Conservation (phyloP, 2,888 invertebrate genomes). For the Philopedon plagiatum region DNA sequence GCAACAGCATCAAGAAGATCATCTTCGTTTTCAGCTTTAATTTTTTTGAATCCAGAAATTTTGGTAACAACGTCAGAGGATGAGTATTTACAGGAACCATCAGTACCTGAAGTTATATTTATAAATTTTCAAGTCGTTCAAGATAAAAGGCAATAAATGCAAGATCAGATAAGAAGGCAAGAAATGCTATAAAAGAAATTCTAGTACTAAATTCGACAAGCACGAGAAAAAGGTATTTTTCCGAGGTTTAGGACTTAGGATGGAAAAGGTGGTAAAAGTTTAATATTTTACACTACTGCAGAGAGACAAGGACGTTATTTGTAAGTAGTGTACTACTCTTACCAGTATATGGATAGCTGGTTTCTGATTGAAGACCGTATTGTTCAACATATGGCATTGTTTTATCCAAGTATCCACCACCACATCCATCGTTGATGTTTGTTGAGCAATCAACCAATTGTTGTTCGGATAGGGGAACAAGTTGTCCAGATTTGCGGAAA, state of each 20-base stretch:
- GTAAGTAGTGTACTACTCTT: too few species aligned
- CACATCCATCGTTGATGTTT: conserved; percentile 37
- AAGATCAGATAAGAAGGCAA: too few species aligned
- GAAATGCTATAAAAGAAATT: too few species aligned
- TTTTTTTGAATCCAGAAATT: conserved; percentile 2
- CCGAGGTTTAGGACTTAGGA: too few species aligned
- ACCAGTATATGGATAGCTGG: conserved; percentile 50
- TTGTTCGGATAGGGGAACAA: conserved; percentile 49
- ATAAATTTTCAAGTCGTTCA: too few species aligned
- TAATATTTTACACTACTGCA: too few species aligned
- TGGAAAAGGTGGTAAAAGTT: too few species aligned
- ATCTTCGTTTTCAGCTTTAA: conserved; percentile 23
- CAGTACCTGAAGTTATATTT: conserved; percentile 1
- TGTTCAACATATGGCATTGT: conserved; percentile 46
- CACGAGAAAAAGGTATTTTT: too few species aligned
- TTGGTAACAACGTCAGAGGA: conserved; percentile 35
- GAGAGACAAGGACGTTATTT: too few species aligned
- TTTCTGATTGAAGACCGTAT: conserved; percentile 50
- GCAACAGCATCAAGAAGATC: conserved; percentile 34
- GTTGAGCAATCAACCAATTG: conserved; percentile 49
- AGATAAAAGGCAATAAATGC: too few species aligned
- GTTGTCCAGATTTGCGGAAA: conserved; percentile 37
- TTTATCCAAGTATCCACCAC: conserved; percentile 40
- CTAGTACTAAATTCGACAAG: too few species aligned
- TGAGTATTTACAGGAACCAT: conserved; percentile 34